Conservation (phyloP, 2,888 invertebrate genomes). For the Argyra leucocephala region DNA sequence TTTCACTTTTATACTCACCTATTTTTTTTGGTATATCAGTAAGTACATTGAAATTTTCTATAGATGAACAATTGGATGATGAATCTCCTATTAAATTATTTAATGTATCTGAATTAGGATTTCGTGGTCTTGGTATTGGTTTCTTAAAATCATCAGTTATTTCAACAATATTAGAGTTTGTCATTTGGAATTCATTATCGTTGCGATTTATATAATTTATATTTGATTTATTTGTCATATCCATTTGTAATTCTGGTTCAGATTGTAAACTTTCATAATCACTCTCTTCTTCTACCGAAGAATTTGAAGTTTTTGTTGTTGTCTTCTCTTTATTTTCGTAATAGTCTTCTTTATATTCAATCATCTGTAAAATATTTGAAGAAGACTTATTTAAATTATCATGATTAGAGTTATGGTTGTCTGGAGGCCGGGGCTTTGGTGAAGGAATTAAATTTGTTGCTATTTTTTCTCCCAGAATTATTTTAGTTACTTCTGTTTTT, state of each 20-base stretch:
- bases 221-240: not conserved
- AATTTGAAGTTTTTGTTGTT: not conserved
- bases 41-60: not conserved
- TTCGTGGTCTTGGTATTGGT: not conserved
- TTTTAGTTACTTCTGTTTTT: not conserved
- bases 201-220: too few species aligned
- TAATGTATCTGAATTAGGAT: not conserved
- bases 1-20: not conserved
- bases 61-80: not conserved
- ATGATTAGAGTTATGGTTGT: not conserved
- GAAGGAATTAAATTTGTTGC: not conserved
- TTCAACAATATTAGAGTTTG: not conserved
- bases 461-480: too few species aligned
- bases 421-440: not conserved
- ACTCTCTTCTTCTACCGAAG: not conserved
- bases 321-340: not conserved
- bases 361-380: slow-evolving; percentile 2
- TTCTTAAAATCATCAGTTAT: not conserved
- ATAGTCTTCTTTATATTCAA: not conserved
- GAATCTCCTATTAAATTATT: not conserved
- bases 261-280: not conserved
- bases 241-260: not conserved
- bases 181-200: not conserved
- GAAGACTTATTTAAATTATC: not conserved
- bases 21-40: not conserved